Evolutionary conservation across 2,113 vertebrate genomes (phyloP).

Genomic region (Entelurus aequoreus): DNA sequence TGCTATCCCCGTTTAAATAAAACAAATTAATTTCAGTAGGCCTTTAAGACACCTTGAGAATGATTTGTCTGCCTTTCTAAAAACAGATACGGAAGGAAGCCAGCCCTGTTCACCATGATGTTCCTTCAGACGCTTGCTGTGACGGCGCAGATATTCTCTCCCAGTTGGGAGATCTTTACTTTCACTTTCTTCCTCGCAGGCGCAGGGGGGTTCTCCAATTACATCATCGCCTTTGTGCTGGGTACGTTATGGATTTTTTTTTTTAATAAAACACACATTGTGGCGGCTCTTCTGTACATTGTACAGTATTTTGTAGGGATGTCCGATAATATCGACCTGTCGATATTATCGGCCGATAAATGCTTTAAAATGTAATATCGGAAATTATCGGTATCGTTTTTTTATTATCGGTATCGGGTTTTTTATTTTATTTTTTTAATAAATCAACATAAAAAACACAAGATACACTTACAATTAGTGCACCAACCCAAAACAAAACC

Average conservation of each 20-base stretch:
- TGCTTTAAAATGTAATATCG: too few relatives aligned
- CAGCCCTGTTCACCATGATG: slow-evolving; percentile 81
- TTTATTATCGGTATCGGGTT: too few relatives aligned
- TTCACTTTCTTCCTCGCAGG: slow-evolving; percentile 79
- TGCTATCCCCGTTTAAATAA: too few relatives aligned
- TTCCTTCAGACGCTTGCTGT: slow-evolving; percentile 78
- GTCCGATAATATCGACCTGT: too few relatives aligned
- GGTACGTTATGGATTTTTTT: slow-evolving; percentile 67
- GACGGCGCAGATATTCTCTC: slow-evolving; percentile 82
- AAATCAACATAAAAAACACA: too few relatives aligned
- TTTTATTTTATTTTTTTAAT: too few relatives aligned
- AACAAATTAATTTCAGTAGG: too few relatives aligned
- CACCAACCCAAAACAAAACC: too few relatives aligned
- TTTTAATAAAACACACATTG: background rate
- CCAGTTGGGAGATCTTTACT: slow-evolving; percentile 81
- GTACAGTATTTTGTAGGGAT: too few relatives aligned
- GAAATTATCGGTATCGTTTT: too few relatives aligned
- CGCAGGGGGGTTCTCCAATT: slow-evolving; percentile 85
- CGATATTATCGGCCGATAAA: too few relatives aligned
- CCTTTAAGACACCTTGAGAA: background rate
- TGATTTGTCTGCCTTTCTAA: background rate
- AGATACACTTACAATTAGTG: too few relatives aligned
- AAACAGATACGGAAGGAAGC: slow-evolving; percentile 82
- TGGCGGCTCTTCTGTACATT: background rate
- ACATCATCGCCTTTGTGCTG: slow-evolving; percentile 83